Conservation (phyloP, 2,797 vertebrate species). For the Spatula versicolor region DNA sequence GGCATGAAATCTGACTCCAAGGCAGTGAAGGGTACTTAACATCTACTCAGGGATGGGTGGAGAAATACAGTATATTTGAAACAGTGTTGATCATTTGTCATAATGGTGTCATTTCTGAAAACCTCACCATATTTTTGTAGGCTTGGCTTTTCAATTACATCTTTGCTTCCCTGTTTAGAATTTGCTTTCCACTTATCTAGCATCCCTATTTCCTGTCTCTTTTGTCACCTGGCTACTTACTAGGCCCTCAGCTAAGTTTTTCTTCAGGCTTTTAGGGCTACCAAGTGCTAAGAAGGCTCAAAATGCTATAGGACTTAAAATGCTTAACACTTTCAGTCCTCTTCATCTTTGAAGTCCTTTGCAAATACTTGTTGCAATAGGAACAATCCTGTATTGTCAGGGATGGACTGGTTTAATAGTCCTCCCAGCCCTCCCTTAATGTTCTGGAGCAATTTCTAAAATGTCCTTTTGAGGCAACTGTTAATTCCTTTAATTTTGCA, state of each 20-base stretch:
- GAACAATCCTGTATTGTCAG: background rate
- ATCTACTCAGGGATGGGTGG: constrained; percentile 7
- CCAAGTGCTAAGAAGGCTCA: background rate
- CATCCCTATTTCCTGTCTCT: background rate
- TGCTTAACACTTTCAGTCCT: background rate
- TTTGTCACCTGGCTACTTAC: background rate
- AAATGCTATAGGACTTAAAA: background rate
- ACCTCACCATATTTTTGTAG: background rate
- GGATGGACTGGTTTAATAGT: background rate
- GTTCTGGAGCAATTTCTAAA: constrained; percentile 8
- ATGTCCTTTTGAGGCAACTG: background rate
- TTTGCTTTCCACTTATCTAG: background rate
- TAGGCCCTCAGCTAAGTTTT: background rate
- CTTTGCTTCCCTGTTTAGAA: background rate
- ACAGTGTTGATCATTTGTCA: constrained; percentile 39
- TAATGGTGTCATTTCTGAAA: background rate
- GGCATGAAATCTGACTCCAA: constrained; percentile 67
- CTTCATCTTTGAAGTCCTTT: background rate
- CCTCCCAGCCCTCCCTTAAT: background rate
- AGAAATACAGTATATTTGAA: background rate
- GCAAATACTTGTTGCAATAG: background rate
- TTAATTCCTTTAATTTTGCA: background rate
- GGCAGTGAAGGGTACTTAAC: constrained; percentile 42
- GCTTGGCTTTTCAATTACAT: background rate
- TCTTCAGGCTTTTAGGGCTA: background rate